These are phyloP conservation scores for Haliclona indistincta DNA, from an alignment of 37 sponge, comb jelly and placozoan species.

Conservation along the genomic window DNA sequence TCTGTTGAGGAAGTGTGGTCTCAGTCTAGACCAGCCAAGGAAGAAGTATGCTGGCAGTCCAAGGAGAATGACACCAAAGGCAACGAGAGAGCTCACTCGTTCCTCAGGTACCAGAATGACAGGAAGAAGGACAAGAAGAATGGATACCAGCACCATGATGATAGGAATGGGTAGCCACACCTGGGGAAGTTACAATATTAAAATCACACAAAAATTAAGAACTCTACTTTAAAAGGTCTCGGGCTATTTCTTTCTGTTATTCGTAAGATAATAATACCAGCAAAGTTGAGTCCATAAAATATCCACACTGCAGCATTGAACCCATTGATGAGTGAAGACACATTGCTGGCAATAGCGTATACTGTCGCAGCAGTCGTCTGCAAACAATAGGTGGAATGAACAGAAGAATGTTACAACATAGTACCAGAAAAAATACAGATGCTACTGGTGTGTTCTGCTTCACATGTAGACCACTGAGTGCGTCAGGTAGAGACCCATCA, in stretches of 20 bases:
- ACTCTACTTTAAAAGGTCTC: conserved; percentile 71
- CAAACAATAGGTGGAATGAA: no score
- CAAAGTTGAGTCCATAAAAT: conserved; percentile 48
- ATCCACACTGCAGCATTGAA: conserved; percentile 59
- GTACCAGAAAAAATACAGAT: conserved; percentile 44
- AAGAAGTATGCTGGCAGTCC: conserved; percentile 76
- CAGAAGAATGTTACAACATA: no score
- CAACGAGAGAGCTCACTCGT: conserved; percentile 20
- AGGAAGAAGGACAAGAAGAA: conserved; percentile 52
- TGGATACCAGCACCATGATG: conserved; percentile 48
- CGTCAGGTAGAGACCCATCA: conserved; percentile 43
- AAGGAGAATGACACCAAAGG: conserved; percentile 38
- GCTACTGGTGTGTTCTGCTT: conserved; percentile 43
- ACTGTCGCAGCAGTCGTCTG: no score
- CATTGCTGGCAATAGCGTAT: no score
- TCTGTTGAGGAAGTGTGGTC: conserved; percentile 43
- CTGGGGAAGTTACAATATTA: no score
- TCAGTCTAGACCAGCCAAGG: conserved; percentile 57
- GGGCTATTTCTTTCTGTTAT: conserved; percentile 39
- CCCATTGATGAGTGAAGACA: conserved; percentile 55
- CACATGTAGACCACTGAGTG: conserved; percentile 59
- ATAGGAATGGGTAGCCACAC: conserved; percentile 43
- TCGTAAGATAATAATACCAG: conserved; percentile 57
- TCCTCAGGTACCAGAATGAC: conserved; percentile 17
- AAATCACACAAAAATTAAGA: no score